Percentiles rank a stretch among this genome's conserved stretches.
Evolutionary conservation across 30 jellyfish, hydroid and myxozoan genomes (phyloP).

Genomic region (Cassiopea andromeda): DNA sequence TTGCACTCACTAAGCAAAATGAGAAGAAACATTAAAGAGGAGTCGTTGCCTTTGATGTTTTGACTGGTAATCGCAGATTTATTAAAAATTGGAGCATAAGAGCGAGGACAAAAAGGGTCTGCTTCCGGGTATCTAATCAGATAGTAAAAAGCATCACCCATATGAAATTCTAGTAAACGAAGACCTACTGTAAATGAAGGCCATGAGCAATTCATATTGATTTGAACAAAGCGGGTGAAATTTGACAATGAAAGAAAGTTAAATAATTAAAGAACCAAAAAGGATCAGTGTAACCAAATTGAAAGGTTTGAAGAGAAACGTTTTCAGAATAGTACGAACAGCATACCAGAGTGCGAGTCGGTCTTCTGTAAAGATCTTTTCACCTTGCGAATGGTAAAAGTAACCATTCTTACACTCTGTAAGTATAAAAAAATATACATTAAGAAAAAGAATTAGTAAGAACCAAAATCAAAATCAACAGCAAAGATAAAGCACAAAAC

Average conservation of each 20-base stretch:
- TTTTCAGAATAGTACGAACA: not conserved
- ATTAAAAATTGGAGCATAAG: too few relatives aligned
- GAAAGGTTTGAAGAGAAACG: not conserved
- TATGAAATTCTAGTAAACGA: too few relatives aligned
- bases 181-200: too few relatives aligned
- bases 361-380: constrained; percentile 3
- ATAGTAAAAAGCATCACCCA: too few relatives aligned
- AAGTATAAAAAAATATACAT: not conserved
- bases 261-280: not conserved
- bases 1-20: constrained; percentile 6
- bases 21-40: not conserved
- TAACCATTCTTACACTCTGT: constrained; percentile 5
- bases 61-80: not conserved
- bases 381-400: not conserved
- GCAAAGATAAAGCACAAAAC: too few relatives aligned
- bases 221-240: too few relatives aligned
- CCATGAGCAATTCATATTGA: too few relatives aligned
- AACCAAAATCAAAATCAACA: too few relatives aligned
- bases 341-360: not conserved
- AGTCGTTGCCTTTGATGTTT: not conserved
- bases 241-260: not conserved
- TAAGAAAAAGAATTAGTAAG: too few relatives aligned
- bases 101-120: too few relatives aligned
- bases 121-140: too few relatives aligned
- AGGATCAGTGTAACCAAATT: not conserved